Base-by-base conservation (phyloP, 1,140 invertebrate species). In the Conus betulinus region DNA sequence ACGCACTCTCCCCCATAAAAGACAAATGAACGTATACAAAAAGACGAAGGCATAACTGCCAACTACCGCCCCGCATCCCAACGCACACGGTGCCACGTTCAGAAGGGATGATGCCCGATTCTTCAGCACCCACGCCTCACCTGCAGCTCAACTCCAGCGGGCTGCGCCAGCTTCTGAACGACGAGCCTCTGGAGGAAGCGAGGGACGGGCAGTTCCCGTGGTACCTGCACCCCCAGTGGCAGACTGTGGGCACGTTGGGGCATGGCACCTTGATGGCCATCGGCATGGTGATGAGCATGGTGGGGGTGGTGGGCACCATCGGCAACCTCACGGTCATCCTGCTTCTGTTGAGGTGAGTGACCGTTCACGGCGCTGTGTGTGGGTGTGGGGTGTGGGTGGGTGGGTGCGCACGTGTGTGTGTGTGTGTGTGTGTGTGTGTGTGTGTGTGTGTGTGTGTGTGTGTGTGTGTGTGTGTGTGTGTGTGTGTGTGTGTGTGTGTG, bases 221-320 rank as follows among this genome's bases (percentile, higher is more conserved):
- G 71, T 74, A 74, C 71, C 71, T 74, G 71, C 71, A 74, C 71
- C 71, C 71, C 23, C 71, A 74, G 23, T 74, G 71, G 71, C 71
- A 74, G 6, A 23, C 23, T 6, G 23, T n/a, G 10, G 6, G 23
- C 6, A 8, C 71, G 8, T n/a, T 74, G 71, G 71, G 23, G 71
- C 71, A 8, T 6, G 71, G 71, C n/a, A 20, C n/a, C n/a, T 23
- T 74, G 71, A 74, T 25, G 17, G 23, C 71, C 71, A 74, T 74
- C 71, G 71, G 71, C 6, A 23, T 74, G 17, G 17, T 74, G 8
- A 74, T 74, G 71, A 74, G 10, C 10, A 6, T 25, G 6, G 23
- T 74, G 6, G 71, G 71, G n/a, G 8, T 74, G 71, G 71, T 23
- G 6, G 71, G 71, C 5, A 23, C 23, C 71, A 23, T 25, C 8